Base-by-base conservation (phyloP, 2,113 vertebrate genomes). In the Oryzias melastigma region DNA sequence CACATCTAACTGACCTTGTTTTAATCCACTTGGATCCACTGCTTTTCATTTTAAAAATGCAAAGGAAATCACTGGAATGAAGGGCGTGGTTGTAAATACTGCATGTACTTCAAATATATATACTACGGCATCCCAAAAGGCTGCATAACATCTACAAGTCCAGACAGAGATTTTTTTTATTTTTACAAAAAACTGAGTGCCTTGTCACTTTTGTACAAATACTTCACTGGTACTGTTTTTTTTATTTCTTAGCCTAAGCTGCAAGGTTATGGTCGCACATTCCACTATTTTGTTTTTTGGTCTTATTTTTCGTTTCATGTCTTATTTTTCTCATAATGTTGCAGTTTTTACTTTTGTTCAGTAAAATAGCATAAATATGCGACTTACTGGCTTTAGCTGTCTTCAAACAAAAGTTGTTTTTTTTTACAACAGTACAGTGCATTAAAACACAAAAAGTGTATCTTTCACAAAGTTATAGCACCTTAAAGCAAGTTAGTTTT, bases 1-100 rank as follows among this genome's bases (percentile, higher is more conserved):
- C 50, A 52, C 46, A 47, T 42, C 42, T 44, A 1, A 63, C 62
- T 70, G 35, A 19, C 20, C 15, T 20, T 62, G 42, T 62, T 57
- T 60, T 8, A 20, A 54, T 46, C 63, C 24, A 19, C 44, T 35
- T 29, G 24, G n/a, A 64, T 70, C 4, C 1, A 15, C 7, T 17
- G 19, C 35, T 4, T 47, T 13, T 62, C 41, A 68, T 44, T 75
- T 69, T 77, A 60, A 68, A 24, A 16, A 43, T 19, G 51, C 48
- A 44, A 46, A 59, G 13, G 52, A 68, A 64, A 58, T 40, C 17
- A 35, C 50, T 63, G 45, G 16, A 71, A 73, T 14, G 56, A 71
- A 53, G 47, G 24, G 14, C 4, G 18, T 2, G 13, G 2, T 49
- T 52, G 2, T 10, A 20, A 25, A 14, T 52, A n/a, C n/a, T n/a